Percentiles rank a stretch among this genome's conserved stretches.
phyloP scores from a whole-genome alignment of 2,113 vertebrate species.

The Coptodon rendalli region DNA sequence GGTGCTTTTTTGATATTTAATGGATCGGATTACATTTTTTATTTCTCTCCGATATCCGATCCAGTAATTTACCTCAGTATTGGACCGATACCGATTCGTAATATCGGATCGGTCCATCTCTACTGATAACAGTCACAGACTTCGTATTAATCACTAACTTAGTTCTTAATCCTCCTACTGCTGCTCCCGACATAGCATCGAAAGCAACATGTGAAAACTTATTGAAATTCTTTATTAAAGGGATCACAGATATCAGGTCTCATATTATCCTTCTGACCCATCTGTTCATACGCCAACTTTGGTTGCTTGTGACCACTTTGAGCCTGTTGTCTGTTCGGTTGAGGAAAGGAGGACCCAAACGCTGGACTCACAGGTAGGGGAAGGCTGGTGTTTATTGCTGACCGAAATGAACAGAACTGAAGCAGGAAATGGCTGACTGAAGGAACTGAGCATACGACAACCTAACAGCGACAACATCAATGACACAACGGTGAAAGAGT shows the following conservation, averaged over 20 bases:
- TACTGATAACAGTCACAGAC: not conserved
- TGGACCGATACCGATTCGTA: too few species aligned
- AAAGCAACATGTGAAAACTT: not conserved
- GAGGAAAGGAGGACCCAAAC: not conserved
- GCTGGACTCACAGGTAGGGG: not conserved
- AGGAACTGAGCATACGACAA: not conserved
- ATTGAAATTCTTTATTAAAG: not conserved
- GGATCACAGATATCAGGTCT: not conserved
- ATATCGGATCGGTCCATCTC: too few species aligned
- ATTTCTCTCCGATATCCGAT: too few species aligned
- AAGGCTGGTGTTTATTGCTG: not conserved
- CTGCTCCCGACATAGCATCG: not conserved
- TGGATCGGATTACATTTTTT: too few species aligned
- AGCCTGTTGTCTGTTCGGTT: not conserved
- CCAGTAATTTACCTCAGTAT: too few species aligned
- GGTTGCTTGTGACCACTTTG: not conserved
- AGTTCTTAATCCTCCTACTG: not conserved
- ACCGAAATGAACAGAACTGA: not conserved
- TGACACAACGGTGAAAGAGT: not conserved
- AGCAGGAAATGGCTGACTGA: not conserved
- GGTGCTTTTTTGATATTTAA: too few species aligned
- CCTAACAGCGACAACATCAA: not conserved
- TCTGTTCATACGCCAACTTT: not conserved
- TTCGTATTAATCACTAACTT: not conserved
- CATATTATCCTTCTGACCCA: not conserved